Evolutionary conservation across 2,113 vertebrate genomes (phyloP), one percentile per base, ranked within the genome.

Genomic region (Anguilla japonica): DNA sequence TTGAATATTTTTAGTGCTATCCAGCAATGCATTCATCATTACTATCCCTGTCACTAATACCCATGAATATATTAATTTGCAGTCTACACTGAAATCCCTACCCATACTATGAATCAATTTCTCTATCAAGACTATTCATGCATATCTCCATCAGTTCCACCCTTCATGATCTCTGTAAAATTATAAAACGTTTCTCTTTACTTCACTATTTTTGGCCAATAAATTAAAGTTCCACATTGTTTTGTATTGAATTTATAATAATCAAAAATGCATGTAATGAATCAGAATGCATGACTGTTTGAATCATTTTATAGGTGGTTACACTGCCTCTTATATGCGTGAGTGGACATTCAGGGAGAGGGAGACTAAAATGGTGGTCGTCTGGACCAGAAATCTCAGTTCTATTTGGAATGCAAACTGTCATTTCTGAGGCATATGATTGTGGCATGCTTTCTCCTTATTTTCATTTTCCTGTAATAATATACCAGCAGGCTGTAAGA

Each of bases 401-500:
- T 26, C n/a, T 34, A 75, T 80, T 26, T 41, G 34, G 34, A 80
- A 80, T 80, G 40, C 79, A 80, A 41, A 80, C 40, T 40, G 13
- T 16, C 79, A 26, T 41, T 18, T 82, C 7, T 53, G 26, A 82
- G 81, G 26, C 81, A 8, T 41, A 80, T 82, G 81, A 82, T 82
- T 46, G 41, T 22, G 40, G 41, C 81, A 82, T 82, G 46, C 34
- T 53, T 82, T 41, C n/a, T 81, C 41, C 34, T 81, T 41, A 40
- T 81, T 81, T 81, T 81, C 34, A 81, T 81, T 82, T 82, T 29
- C 15, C 43, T 82, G 71, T 81, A 41, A 82, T 82, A 82, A 82
- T 29, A 82, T 29, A 82, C 26, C 46, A 53, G 41, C 11, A 22
- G 81, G 22, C 81, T 56, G 16, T 18, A 82, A 56, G 34, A 53